Evolutionary conservation across 2,797 vertebrate genomes (phyloP), one percentile per base, ranked within the genome.

Genomic region (Novumbra hubbsi): DNA sequence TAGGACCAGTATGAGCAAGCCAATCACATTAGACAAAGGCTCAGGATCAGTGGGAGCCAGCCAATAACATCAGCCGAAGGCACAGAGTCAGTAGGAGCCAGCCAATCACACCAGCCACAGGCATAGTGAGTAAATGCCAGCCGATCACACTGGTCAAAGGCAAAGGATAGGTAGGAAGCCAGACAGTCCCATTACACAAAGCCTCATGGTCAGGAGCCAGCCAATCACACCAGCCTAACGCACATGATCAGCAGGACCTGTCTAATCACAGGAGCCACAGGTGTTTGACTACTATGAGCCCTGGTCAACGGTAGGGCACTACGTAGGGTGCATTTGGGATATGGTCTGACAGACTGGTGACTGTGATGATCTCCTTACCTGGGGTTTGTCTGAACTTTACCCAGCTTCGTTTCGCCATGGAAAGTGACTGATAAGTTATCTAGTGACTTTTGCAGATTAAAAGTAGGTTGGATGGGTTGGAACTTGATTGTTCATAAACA

Each of bases 401-500:
- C 70, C 3, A 74, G 55, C 62, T 16, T 63, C 34, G 38, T 70
- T 11, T 71, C 24, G 16, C 65, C 16, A 38, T 72, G 68, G 73
- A 49, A 72, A 74, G 30, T 3, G 76, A 76, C 84, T 63, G 50
- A 27, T 70, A 76, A 71, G 16, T 60, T n/a, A 17, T 24, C 55
- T 63, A 3, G 17, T 17, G 34, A 66, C 67, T 30, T 60, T n/a
- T 24, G 55, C 41, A 62, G 32, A 69, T 62, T 9, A 0, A 70
- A 48, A 19, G 34, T 62, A 34, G 57, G 74, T 57, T 34, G 8
- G 2, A 45, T 64, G 65, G 19, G 70, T 50, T 74, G 80, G 80
- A 52, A 70, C 79, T 49, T 73, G 49, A 28, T 55, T 68, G 64
- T 76, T 70, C 72, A 74, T 76, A 63, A 5, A 77, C 76, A 80